Percentiles rank a stretch among this genome's conserved stretches.
Conservation (phyloP, 1,140 invertebrate genomes). For the Lepidurus arcticus region DNA sequence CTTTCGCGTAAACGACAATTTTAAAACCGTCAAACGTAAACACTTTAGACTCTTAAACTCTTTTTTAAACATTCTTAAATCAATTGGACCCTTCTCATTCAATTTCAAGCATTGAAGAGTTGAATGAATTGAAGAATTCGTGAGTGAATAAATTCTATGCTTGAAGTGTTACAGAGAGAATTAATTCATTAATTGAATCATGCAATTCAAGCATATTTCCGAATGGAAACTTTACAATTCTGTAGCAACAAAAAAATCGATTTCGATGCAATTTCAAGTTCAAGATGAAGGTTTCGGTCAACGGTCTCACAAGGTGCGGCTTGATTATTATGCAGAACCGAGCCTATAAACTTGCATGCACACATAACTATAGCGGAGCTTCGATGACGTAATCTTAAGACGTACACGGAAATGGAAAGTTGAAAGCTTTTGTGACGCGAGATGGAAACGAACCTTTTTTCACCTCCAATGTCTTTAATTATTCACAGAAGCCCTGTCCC, state of each 20-base stretch:
- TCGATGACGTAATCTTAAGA: not conserved
- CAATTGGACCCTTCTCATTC: too few species aligned
- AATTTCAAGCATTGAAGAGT: too few species aligned
- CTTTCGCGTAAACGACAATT: too few species aligned
- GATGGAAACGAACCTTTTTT: slow-evolving; percentile 3
- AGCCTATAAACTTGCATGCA: not conserved
- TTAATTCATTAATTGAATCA: too few species aligned
- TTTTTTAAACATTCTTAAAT: too few species aligned
- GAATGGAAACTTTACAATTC: not conserved
- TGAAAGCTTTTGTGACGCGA: not conserved
- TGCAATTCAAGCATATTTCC: too few species aligned
- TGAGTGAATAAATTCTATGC: too few species aligned
- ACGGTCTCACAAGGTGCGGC: not conserved
- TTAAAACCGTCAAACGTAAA: too few species aligned
- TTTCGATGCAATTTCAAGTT: not conserved
- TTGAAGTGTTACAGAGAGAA: too few species aligned
- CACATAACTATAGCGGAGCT: not conserved
- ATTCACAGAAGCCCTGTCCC: slow-evolving; percentile 43
- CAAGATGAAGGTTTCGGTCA: not conserved
- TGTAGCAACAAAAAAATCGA: not conserved
- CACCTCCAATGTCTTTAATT: not conserved
- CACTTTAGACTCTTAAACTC: too few species aligned
- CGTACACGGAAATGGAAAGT: not conserved
- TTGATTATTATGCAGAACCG: slow-evolving; percentile 1
- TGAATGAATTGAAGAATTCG: too few species aligned